Base-by-base conservation (phyloP, 2,797 vertebrate species). In the Loriculus beryllinus region DNA sequence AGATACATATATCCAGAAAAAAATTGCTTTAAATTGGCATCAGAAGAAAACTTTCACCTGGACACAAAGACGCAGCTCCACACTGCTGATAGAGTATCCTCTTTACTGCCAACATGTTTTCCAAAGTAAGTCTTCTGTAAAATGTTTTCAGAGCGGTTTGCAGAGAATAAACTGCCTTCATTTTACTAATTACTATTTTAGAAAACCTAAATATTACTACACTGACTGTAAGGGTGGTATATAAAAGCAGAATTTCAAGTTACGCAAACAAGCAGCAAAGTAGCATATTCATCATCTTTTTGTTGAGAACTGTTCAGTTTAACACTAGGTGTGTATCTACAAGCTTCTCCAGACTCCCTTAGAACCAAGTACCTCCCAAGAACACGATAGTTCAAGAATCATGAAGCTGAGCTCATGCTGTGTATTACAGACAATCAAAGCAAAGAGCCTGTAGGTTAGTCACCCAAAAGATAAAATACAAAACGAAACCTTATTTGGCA, bases 261-360 rank as follows among this genome's bases (percentile, higher is more conserved):
- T 37, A 64, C 4, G 31, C 4, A 21, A 60, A 26, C 17, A 82
- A 74, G 37, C n/a, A 85, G 56, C 22, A 37, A 63, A 89, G 28
- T 18, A 49, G 48, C 2, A 1, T 39, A n/a, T 37, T 42, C 2
- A n/a, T 14, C 47, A 39, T 5, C 0, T 0, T 33, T 71, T 39
- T 3, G 2, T 2, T 42, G 29, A 52, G 7, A 92, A 57, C 10
- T 42, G 40, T 28, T 78, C 25, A 42, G 67, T 59, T 48, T 28
- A 48, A 64, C 33, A 48, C 29, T 10, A 63, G 17, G 15, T 71
- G 33, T 28, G 57, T 71, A 71, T 26, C 37, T 21, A 71, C 48
- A 37, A 47, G 33, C 14, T 37, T 62, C 26, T 63, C 70, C 35
- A 63, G 39, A 52, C 4, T 19, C 18, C 43, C 42, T 48, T 40